Evolutionary conservation across 2,888 invertebrate species (phyloP).

Genomic region (Nemotelus pantherinus): DNA sequence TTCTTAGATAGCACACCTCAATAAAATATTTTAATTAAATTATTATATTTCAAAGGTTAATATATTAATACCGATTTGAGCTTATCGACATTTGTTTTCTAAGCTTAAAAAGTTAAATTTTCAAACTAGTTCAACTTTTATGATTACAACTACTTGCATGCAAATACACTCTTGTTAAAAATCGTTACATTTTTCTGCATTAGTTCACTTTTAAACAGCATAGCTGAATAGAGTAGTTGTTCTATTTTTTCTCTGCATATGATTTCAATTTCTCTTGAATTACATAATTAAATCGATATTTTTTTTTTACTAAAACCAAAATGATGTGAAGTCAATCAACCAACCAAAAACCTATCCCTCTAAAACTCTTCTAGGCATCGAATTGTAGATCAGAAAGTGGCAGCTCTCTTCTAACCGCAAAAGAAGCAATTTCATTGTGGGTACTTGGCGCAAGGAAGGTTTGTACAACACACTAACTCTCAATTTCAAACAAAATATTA

Average conservation of each 20-base stretch:
- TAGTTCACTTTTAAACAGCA: not conserved
- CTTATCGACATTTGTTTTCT: not conserved
- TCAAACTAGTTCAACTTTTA: not conserved
- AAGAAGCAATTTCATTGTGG: constrained; percentile 94
- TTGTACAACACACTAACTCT: constrained; percentile 56
- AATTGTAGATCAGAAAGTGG: constrained; percentile 65
- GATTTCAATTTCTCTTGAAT: not conserved
- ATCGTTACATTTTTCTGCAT: too few relatives aligned
- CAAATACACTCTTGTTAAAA: not conserved
- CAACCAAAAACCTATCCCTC: constrained; percentile 44
- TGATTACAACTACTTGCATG: not conserved
- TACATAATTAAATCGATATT: not conserved
- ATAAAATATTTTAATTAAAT: too few relatives aligned
- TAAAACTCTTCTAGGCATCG: constrained; percentile 63
- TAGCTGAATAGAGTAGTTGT: not conserved
- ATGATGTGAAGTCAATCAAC: constrained; percentile 31
- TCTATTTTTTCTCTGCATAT: not conserved
- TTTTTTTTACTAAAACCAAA: not conserved
- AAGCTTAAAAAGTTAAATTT: not conserved
- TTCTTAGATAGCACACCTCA: too few relatives aligned
- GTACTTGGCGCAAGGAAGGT: constrained; percentile 94
- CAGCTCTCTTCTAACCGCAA: constrained; percentile 87
- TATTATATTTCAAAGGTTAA: too few relatives aligned
- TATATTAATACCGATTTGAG: not conserved
- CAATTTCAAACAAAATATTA: constrained; percentile 9